Evolutionary conservation across 1,140 invertebrate species (phyloP).

Genomic region (Camponotus vicinus): DNA sequence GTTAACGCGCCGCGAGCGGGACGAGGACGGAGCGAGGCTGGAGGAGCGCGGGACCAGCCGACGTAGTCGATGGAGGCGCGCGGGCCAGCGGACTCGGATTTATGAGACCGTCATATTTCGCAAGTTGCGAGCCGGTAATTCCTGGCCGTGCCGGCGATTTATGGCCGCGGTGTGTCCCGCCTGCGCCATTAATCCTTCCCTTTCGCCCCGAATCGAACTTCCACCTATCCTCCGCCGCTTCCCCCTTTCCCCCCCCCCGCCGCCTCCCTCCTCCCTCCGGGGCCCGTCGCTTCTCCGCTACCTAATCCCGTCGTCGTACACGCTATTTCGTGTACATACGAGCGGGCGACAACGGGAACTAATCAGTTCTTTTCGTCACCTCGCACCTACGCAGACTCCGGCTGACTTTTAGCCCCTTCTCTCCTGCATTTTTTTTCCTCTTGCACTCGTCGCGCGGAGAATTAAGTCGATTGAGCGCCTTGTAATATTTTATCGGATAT

Average conservation of each 20-base stretch:
- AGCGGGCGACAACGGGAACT: constrained; percentile 49
- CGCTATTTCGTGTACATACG: constrained; percentile 38
- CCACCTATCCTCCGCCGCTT: constrained; percentile 75
- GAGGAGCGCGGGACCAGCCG: constrained; percentile 72
- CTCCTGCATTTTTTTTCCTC: background rate
- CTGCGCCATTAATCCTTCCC: constrained; percentile 85
- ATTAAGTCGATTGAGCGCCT: background rate
- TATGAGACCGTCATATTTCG: constrained; percentile 86
- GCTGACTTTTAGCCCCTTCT: background rate
- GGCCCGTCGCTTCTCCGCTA: constrained; percentile 27
- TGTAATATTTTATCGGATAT: background rate
- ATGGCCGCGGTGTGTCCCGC: constrained; percentile 85
- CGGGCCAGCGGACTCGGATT: constrained; percentile 82
- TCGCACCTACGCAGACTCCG: background rate
- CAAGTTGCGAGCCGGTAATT: constrained; percentile 86
- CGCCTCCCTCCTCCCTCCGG: background rate
- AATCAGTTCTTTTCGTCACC: constrained; percentile 60
- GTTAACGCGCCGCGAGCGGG: constrained; percentile 19
- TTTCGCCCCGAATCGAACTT: constrained; percentile 84
- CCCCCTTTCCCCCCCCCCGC: background rate
- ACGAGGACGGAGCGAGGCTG: constrained; percentile 67
- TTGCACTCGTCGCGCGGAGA: too few species aligned
- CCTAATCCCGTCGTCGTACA: constrained; percentile 49
- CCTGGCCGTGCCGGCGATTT: constrained; percentile 84
- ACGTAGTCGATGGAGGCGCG: constrained; percentile 77